These are phyloP conservation scores for Drosophila fulvimacula DNA, from an alignment of 2,888 invertebrate genomes.

Conservation along the genomic window DNA sequence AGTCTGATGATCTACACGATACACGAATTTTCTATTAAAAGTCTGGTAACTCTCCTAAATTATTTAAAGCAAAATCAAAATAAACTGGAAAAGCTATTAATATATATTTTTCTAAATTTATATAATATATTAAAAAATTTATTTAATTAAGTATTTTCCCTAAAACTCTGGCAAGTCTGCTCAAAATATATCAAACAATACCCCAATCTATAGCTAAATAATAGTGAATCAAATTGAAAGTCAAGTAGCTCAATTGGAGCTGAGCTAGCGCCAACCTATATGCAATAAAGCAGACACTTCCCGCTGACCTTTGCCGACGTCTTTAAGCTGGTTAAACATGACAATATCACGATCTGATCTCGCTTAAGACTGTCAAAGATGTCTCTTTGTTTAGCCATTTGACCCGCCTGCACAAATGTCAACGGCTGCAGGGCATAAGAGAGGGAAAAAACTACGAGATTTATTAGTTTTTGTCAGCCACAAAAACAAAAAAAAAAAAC, in stretches of 20 bases:
- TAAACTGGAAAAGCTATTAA: not conserved
- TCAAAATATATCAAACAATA: not conserved
- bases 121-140: too few relatives aligned
- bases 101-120: too few relatives aligned
- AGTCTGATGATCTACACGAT: not conserved
- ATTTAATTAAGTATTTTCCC: too few relatives aligned
- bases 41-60: not conserved
- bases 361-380: constrained; percentile 20
- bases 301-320: constrained; percentile 4
- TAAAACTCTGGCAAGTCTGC: not conserved
- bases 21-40: not conserved
- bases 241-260: constrained; percentile 1
- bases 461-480: constrained; percentile 56
- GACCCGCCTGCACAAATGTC: constrained; percentile 67
- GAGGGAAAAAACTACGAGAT: constrained; percentile 34
- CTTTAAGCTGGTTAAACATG: constrained; percentile 15
- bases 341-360: constrained; percentile 38
- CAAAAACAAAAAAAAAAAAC: not conserved
- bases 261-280: not conserved
- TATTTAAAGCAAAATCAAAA: not conserved
- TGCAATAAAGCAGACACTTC: not conserved
- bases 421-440: constrained; percentile 52
- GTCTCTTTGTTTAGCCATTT: constrained; percentile 44
- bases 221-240: not conserved
- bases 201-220: not conserved